Conservation (phyloP, 1,140 invertebrate genomes). For the Drosophila littoralis region DNA sequence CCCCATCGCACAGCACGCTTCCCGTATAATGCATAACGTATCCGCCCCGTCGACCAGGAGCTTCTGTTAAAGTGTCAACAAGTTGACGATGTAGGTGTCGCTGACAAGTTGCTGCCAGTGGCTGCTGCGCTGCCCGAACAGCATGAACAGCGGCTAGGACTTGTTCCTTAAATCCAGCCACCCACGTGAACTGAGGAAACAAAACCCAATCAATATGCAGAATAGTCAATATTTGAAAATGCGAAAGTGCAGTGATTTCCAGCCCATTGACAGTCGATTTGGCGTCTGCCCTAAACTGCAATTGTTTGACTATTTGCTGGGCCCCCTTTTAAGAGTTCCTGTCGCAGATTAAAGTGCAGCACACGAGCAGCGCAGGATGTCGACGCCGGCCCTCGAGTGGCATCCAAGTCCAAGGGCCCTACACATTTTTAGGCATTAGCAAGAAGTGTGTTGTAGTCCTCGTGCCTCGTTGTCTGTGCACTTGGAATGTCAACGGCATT, state of each 20-base stretch:
- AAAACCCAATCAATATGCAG: slow-evolving; percentile 74
- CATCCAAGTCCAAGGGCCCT: slow-evolving; percentile 68
- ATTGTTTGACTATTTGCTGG: slow-evolving; percentile 74
- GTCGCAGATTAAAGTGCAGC: slow-evolving; percentile 10
- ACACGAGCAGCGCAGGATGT: slow-evolving; percentile 31
- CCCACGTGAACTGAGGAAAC: slow-evolving; percentile 15
- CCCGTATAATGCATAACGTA: slow-evolving; percentile 17
- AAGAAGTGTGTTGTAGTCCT: slow-evolving; percentile 33
- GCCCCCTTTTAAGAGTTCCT: not conserved
- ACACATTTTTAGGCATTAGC: slow-evolving; percentile 73
- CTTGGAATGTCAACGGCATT: slow-evolving; percentile 69
- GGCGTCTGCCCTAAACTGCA: slow-evolving; percentile 38
- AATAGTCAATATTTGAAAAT: slow-evolving; percentile 70
- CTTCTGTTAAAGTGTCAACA: slow-evolving; percentile 71
- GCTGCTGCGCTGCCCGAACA: not conserved
- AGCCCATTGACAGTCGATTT: slow-evolving; percentile 51
- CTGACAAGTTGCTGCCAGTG: slow-evolving; percentile 36
- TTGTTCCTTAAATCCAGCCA: slow-evolving; percentile 20
- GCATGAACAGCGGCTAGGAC: not conserved
- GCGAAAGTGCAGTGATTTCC: slow-evolving; percentile 61
- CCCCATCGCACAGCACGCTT: not conserved
- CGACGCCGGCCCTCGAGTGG: slow-evolving; percentile 49
- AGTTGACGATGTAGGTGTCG: slow-evolving; percentile 70
- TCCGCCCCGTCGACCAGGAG: slow-evolving; percentile 16
- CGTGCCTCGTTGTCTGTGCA: slow-evolving; percentile 24